Conservation (phyloP, 2,888 invertebrate species). For the Eilema griseolum region DNA sequence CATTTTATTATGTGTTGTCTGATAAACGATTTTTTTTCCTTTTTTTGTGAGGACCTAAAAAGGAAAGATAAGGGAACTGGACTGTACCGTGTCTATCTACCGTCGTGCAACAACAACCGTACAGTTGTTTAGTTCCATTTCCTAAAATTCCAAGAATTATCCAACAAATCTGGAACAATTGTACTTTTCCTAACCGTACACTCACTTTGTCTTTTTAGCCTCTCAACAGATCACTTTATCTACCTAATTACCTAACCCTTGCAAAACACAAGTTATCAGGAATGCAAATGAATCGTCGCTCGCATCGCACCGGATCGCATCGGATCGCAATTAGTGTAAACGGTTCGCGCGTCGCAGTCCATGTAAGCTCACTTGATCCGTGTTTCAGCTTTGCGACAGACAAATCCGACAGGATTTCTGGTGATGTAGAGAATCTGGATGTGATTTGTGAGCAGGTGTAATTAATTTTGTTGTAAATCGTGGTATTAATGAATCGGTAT, state of each 20-base stretch:
- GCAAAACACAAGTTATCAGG: constrained; percentile 46
- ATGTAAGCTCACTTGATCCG: constrained; percentile 79
- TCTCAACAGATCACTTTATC: constrained; percentile 6
- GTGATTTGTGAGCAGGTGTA: constrained; percentile 2
- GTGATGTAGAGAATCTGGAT: constrained; percentile 48
- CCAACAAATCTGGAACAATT: not conserved
- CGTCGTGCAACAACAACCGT: too few relatives aligned
- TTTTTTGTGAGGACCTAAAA: too few relatives aligned
- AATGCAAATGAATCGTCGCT: constrained; percentile 54
- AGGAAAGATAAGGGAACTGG: too few relatives aligned
- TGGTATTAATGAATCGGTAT: not conserved
- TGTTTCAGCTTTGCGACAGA: constrained; percentile 78
- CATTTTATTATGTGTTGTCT: too few relatives aligned
- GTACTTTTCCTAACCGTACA: not conserved
- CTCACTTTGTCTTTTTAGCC: not conserved
- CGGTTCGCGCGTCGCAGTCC: constrained; percentile 68
- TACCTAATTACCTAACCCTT: constrained; percentile 43
- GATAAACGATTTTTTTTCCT: too few relatives aligned
- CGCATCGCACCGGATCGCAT: constrained; percentile 58
- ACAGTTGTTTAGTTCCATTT: too few relatives aligned
- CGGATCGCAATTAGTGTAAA: constrained; percentile 83
- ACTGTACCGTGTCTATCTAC: too few relatives aligned
- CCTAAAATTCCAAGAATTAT: too few relatives aligned
- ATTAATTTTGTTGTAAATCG: not conserved
- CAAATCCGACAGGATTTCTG: constrained; percentile 70